Conservation (phyloP, 2,797 vertebrate species). For the Rhincodon typus region DNA sequence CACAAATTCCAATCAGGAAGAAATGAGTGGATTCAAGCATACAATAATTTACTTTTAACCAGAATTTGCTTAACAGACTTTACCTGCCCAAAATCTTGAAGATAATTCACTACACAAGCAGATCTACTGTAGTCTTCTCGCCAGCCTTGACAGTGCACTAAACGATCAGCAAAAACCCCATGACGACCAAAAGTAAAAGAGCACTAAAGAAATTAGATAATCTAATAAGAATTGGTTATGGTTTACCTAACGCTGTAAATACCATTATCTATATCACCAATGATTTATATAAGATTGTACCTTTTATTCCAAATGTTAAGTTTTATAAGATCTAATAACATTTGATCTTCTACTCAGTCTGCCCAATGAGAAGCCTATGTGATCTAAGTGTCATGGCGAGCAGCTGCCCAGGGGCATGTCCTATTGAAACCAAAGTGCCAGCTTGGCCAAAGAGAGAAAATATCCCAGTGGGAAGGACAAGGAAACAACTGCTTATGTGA, state of each 20-base stretch:
- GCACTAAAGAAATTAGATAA: slow-evolving; percentile 11
- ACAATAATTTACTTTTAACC: neutral
- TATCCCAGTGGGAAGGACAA: too few species aligned
- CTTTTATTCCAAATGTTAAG: neutral
- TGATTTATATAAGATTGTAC: neutral
- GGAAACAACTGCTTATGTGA: too few species aligned
- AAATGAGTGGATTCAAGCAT: neutral
- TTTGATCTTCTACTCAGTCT: too few species aligned
- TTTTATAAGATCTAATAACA: neutral
- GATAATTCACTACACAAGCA: slow-evolving; percentile 14
- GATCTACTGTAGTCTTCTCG: neutral
- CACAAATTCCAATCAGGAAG: neutral
- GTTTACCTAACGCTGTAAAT: neutral
- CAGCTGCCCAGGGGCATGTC: too few species aligned
- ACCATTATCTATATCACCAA: neutral
- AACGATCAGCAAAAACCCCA: slow-evolving; percentile 22
- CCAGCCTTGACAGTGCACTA: slow-evolving; percentile 3
- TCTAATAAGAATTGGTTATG: neutral
- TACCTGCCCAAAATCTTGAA: slow-evolving; percentile 17
- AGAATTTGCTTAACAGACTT: neutral
- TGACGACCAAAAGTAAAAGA: slow-evolving; percentile 31
- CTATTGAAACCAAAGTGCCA: too few species aligned
- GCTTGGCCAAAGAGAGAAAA: too few species aligned
- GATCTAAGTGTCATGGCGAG: too few species aligned
- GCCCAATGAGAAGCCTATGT: too few species aligned